These are phyloP conservation scores for Aspidoscelis tigris DNA, from an alignment of 2,113 vertebrate genomes.

Conservation along the genomic window DNA sequence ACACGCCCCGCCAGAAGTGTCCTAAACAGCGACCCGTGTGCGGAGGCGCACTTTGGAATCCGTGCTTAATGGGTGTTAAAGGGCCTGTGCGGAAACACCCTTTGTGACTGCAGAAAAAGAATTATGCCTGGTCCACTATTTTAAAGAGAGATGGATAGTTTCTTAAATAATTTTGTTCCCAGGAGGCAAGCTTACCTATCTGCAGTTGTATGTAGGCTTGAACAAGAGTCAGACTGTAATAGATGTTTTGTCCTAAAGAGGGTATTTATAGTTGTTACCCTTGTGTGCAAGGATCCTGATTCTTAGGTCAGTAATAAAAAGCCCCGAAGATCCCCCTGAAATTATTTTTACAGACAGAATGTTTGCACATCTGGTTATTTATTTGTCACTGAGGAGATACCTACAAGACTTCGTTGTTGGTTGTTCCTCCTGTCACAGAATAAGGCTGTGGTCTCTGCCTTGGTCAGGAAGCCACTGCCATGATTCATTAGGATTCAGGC, in stretches of 20 bases:
- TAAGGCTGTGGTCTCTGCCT: neutral
- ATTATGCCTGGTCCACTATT: neutral
- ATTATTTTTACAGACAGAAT: neutral
- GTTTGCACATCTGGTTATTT: neutral
- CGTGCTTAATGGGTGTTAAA: no score
- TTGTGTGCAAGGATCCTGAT: neutral
- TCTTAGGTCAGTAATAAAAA: neutral
- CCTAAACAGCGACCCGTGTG: no score
- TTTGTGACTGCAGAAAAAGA: neutral
- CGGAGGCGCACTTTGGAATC: no score
- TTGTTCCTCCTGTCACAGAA: rapidly evolving
- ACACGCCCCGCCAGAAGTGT: no score
- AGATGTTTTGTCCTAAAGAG: neutral
- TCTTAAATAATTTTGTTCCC: neutral
- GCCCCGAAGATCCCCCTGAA: neutral
- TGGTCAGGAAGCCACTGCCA: no score
- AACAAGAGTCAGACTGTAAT: neutral
- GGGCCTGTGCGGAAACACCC: no score
- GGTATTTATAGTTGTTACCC: neutral
- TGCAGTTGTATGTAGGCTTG: neutral
- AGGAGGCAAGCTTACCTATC: neutral
- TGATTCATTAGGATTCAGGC: neutral
- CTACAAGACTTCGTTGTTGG: neutral
- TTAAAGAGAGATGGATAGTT: neutral
- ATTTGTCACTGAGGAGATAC: neutral